Evolutionary conservation across 53 echinoderm and acorn worm genomes (phyloP).

Genomic region (Henricia sp.): DNA sequence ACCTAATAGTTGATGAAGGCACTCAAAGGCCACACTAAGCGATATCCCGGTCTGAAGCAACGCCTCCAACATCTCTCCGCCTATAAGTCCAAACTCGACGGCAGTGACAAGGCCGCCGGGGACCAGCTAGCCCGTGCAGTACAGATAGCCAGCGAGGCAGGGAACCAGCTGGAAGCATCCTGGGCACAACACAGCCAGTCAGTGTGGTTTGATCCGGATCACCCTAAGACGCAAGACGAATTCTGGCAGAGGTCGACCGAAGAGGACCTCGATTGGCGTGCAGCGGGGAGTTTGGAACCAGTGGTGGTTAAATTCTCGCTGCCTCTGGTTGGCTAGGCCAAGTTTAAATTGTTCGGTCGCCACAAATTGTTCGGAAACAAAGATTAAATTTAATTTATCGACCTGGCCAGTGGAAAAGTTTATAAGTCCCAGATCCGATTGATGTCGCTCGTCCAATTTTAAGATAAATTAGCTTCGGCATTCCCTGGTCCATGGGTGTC

Average conservation of each 20-base stretch:
- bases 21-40: constrained; percentile 40
- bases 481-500: too few relatives aligned
- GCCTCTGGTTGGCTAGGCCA: constrained; percentile 49
- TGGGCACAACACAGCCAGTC: constrained; percentile 72
- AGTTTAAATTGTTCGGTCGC: too few relatives aligned
- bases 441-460: too few relatives aligned
- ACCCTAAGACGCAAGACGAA: constrained; percentile 16
- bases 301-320: constrained; percentile 58
- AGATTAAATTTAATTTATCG: too few relatives aligned
- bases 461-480: too few relatives aligned
- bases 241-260: constrained; percentile 56
- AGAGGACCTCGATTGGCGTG: constrained; percentile 55
- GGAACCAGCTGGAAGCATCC: constrained; percentile 52
- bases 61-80: constrained; percentile 72
- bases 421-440: too few relatives aligned
- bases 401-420: too few relatives aligned
- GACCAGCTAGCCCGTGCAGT: constrained; percentile 30
- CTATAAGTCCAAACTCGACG: constrained; percentile 65
- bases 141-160: constrained; percentile 6
- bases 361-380: too few relatives aligned
- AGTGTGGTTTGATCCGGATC: constrained; percentile 62
- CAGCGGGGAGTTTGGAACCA: constrained; percentile 21
- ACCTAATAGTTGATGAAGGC: constrained; percentile 66
- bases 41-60: constrained; percentile 74
- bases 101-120: neutral